Evolutionary conservation across 1,140 invertebrate species (phyloP).

Genomic region (Drosophila ananassae): DNA sequence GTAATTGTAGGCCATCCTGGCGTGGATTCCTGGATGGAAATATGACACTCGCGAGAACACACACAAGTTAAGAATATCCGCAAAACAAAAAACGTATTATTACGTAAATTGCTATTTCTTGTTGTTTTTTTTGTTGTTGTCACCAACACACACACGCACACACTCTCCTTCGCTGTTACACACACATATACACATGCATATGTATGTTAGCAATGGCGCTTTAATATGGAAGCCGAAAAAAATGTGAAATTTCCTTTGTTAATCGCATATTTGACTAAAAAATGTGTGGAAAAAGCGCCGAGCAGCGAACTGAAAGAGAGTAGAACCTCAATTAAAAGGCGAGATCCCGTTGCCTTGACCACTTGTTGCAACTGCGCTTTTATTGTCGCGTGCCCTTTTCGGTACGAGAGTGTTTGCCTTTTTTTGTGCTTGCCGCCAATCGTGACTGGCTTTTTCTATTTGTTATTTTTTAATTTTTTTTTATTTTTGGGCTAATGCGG

Average conservation of each 20-base stretch:
- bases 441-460: constrained; percentile 15
- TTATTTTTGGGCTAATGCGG: neutral
- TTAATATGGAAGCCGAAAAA: constrained; percentile 19
- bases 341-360: constrained; percentile 43
- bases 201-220: neutral
- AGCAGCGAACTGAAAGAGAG: constrained; percentile 17
- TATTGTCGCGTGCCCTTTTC: constrained; percentile 59
- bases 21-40: constrained; percentile 7
- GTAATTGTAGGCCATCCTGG: constrained; percentile 66
- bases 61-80: constrained; percentile 24
- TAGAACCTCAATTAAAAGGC: constrained; percentile 43
- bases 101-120: constrained; percentile 50
- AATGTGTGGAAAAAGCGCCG: constrained; percentile 2
- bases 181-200: neutral
- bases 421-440: constrained; percentile 29
- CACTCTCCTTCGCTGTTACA: neutral
- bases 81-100: constrained; percentile 33
- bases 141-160: constrained; percentile 11
- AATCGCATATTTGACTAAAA: constrained; percentile 41
- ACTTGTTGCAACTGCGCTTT: constrained; percentile 36
- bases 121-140: neutral
- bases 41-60: constrained; percentile 33
- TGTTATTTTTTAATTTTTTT: neutral
- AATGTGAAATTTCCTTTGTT: constrained; percentile 43
- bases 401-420: constrained; percentile 1